Percentiles rank a stretch among this genome's conserved stretches.
These are phyloP conservation scores for Pelvicachromis taeniatus DNA, from an alignment of 2,113 vertebrate genomes.

Conservation along the genomic window DNA sequence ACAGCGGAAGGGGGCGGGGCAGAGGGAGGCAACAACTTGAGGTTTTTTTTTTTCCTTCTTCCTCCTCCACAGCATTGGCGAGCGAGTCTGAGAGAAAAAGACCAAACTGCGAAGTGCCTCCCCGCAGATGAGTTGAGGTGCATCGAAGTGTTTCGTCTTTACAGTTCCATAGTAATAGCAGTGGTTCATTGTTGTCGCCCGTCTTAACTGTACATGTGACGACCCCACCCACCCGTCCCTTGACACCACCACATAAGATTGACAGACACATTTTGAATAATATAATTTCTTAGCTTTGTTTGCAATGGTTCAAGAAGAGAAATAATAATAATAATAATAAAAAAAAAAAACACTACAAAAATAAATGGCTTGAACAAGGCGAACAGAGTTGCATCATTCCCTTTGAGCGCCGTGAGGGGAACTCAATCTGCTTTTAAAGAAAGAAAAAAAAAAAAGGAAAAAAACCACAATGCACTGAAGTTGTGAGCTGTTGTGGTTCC, in stretches of 20 bases:
- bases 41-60: conserved; percentile 25
- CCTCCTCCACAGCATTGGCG: conserved; percentile 19
- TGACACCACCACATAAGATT: conserved; percentile 12
- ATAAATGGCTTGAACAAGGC: conserved; percentile 71
- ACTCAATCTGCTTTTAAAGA: conserved; percentile 41
- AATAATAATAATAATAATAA: background rate
- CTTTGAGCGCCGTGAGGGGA: conserved; percentile 58
- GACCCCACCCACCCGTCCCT: background rate
- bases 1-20: background rate
- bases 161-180: conserved; percentile 63
- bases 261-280: conserved; percentile 54
- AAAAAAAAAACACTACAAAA: conserved; percentile 49
- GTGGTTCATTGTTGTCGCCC: conserved; percentile 54
- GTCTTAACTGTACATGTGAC: conserved; percentile 31
- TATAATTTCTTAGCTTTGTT: conserved; percentile 55
- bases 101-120: conserved; percentile 26
- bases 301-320: conserved; percentile 59
- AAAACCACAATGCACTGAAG: conserved; percentile 38
- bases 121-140: conserved; percentile 53
- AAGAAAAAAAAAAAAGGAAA: background rate
- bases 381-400: conserved; percentile 69
- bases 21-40: conserved; percentile 10
- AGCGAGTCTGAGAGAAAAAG: conserved; percentile 45
- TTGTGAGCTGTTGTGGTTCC: conserved; percentile 56
- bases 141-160: conserved; percentile 46